These are phyloP conservation scores for Standfussiana lucernea DNA, from an alignment of 2,888 invertebrate genomes.

Conservation along the genomic window DNA sequence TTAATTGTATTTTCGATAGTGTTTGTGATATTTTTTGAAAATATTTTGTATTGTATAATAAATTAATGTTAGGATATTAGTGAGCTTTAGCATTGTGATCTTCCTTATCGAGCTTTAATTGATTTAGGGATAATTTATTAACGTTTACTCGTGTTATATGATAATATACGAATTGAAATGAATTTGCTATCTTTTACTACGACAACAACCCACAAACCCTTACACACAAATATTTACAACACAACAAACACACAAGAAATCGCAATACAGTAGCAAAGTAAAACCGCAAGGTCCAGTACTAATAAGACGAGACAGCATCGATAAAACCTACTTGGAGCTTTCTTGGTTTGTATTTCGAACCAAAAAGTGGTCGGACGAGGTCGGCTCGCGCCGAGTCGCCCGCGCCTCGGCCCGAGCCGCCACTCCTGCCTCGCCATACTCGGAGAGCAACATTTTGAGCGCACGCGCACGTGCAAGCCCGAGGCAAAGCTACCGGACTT, in stretches of 20 bases:
- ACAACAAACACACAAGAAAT: constrained; percentile 53
- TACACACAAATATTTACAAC: constrained; percentile 47
- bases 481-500: constrained; percentile 86
- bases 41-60: constrained; percentile 82
- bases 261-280: constrained; percentile 56
- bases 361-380: constrained; percentile 85
- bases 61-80: constrained; percentile 78
- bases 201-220: constrained; percentile 40
- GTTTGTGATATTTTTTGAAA: constrained; percentile 85
- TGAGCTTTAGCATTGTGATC: constrained; percentile 82
- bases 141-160: constrained; percentile 72
- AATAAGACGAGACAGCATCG: constrained; percentile 73
- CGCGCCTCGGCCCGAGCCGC: constrained; percentile 76
- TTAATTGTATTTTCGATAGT: constrained; percentile 83
- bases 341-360: constrained; percentile 63
- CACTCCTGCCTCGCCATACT: constrained; percentile 69
- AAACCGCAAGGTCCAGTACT: constrained; percentile 64
- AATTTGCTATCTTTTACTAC: constrained; percentile 80
- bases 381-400: constrained; percentile 74
- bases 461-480: constrained; percentile 84
- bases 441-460: constrained; percentile 73
- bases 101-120: constrained; percentile 87
- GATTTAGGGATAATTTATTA: constrained; percentile 82
- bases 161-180: constrained; percentile 77
- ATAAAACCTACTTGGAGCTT: constrained; percentile 72